These are phyloP conservation scores for Tenthredo scrophulariae DNA, from an alignment of 2,888 invertebrate species.

Conservation along the genomic window DNA sequence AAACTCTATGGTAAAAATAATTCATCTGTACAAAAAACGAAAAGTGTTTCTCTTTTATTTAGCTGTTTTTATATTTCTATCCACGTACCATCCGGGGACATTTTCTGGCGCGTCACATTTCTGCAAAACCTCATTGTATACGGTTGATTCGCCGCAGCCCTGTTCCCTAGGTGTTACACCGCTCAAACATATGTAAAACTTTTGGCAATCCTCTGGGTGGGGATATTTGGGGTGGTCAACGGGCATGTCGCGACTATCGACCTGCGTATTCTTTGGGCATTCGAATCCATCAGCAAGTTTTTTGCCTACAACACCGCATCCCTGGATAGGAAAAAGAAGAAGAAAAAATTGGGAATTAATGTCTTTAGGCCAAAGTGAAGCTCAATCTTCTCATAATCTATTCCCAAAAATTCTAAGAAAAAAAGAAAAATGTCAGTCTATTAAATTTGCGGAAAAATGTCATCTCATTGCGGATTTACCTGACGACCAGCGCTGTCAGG, in stretches of 20 bases:
- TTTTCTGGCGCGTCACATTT: slow-evolving; percentile 95
- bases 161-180: slow-evolving; percentile 93
- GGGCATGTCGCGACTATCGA: slow-evolving; percentile 85
- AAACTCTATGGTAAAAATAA: not conserved
- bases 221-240: slow-evolving; percentile 92
- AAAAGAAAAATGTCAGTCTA: slow-evolving; percentile 58
- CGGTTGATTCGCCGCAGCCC: slow-evolving; percentile 92
- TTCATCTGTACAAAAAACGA: slow-evolving; percentile 30
- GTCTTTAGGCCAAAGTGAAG: not conserved
- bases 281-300: slow-evolving; percentile 91
- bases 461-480: slow-evolving; percentile 75
- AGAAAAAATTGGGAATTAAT: not conserved
- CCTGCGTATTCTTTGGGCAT: slow-evolving; percentile 87
- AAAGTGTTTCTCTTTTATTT: slow-evolving; percentile 37
- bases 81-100: slow-evolving; percentile 91
- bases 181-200: slow-evolving; percentile 94
- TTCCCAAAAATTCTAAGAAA: no score
- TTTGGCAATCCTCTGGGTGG: slow-evolving; percentile 93
- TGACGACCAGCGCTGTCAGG: slow-evolving; percentile 89
- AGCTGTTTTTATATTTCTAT: not conserved
- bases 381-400: no score
- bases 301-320: slow-evolving; percentile 74
- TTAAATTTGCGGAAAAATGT: slow-evolving; percentile 23
- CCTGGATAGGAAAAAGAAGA: slow-evolving; percentile 61
- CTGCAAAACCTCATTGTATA: slow-evolving; percentile 93